Conservation (phyloP, 2,888 invertebrate species). For the Petrophora chlorosata region DNA sequence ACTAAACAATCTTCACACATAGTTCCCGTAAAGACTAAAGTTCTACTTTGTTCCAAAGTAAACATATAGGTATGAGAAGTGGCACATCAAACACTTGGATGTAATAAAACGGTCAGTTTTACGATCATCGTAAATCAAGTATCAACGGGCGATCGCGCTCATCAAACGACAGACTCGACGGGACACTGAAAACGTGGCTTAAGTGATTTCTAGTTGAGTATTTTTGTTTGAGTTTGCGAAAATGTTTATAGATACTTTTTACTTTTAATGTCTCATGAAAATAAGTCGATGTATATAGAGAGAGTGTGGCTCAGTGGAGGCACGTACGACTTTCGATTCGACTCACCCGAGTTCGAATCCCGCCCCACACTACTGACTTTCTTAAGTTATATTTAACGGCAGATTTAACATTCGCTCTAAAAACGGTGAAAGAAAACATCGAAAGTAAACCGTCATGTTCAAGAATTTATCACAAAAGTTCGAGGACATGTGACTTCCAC, state of each 20-base stretch:
- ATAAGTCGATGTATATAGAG: no score
- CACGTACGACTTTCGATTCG: no score
- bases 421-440: no score
- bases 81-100: slow-evolving; percentile 48
- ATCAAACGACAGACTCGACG: slow-evolving; percentile 27
- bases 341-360: no score
- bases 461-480: no score
- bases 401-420: no score
- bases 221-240: slow-evolving; percentile 11
- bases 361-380: no score
- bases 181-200: slow-evolving; percentile 34
- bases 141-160: slow-evolving; percentile 58
- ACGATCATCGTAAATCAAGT: slow-evolving; percentile 70
- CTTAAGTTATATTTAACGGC: no score
- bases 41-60: slow-evolving; percentile 49
- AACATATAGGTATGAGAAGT: slow-evolving; percentile 48
- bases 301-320: no score
- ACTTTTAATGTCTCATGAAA: no score
- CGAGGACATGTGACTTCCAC: no score
- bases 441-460: no score
- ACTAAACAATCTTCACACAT: slow-evolving; percentile 32
- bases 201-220: slow-evolving; percentile 28
- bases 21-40: slow-evolving; percentile 26
- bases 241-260: neutral
- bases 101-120: slow-evolving; percentile 74